phyloP scores from a whole-genome alignment of 2,888 invertebrate species.

The Metopia argyrocephala region DNA sequence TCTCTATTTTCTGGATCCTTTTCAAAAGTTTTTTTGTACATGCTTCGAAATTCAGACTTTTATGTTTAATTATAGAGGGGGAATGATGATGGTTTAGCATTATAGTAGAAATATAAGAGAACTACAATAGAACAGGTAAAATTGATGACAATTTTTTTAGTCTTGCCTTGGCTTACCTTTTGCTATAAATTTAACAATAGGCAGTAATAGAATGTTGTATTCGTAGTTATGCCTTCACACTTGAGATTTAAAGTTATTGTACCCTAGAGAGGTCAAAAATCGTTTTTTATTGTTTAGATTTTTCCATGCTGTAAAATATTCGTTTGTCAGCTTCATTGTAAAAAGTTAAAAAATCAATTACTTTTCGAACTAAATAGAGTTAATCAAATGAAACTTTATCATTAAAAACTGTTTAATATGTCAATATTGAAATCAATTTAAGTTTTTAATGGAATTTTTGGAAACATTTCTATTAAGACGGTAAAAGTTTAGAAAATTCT shows the following conservation, averaged over 20 bases:
- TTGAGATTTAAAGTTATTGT: constrained; percentile 45
- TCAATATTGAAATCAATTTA: constrained; percentile 62
- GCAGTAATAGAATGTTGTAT: background rate
- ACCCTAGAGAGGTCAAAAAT: constrained; percentile 53
- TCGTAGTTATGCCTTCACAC: background rate
- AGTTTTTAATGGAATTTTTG: constrained; percentile 38
- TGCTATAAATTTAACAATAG: constrained; percentile 21
- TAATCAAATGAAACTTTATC: constrained; percentile 46
- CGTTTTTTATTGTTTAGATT: constrained; percentile 23
- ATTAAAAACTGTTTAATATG: constrained; percentile 41
- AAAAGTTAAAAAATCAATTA: constrained; percentile 18
- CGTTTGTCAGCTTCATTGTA: background rate
- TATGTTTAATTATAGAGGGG: background rate
- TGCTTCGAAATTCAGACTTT: constrained; percentile 23
- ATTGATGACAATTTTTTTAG: constrained; percentile 46
- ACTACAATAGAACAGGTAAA: constrained; percentile 9
- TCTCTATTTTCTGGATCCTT: background rate
- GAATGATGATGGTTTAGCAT: background rate
- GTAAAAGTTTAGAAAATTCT: background rate
- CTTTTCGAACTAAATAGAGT: constrained; percentile 20
- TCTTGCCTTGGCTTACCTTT: constrained; percentile 30
- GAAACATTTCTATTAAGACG: background rate
- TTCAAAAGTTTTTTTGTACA: constrained; percentile 2
- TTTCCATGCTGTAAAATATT: background rate
- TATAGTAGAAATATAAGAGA: constrained; percentile 21